These are phyloP conservation scores for Hydropotes inermis DNA, from an alignment of 2,113 vertebrate genomes.

Conservation along the genomic window DNA sequence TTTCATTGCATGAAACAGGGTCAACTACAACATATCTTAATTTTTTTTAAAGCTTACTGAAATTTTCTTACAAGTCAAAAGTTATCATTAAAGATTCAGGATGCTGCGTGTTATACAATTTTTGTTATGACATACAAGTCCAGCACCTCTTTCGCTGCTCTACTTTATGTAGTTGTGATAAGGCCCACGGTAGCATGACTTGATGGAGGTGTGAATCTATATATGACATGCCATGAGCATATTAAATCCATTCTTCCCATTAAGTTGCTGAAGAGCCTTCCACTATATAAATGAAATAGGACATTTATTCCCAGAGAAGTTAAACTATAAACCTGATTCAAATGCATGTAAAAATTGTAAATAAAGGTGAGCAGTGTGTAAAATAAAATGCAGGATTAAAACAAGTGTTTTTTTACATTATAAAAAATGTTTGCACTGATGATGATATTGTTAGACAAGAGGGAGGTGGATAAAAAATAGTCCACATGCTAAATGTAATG, in stretches of 20 bases:
- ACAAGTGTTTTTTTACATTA: background rate
- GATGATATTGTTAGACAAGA: conserved; percentile 26
- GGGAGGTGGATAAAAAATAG: background rate
- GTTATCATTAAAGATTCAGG: conserved; percentile 1
- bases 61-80: conserved; percentile 16
- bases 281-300: background rate
- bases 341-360: background rate
- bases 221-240: background rate
- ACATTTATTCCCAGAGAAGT: background rate
- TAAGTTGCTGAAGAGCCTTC: background rate
- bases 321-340: conserved; percentile 19
- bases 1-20: background rate
- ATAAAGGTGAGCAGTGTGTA: background rate
- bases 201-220: background rate
- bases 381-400: conserved; percentile 37
- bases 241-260: background rate
- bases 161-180: conserved; percentile 17
- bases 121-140: background rate
- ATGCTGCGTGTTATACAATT: background rate
- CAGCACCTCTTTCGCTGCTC: background rate
- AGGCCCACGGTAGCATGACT: background rate
- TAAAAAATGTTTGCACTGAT: conserved; percentile 13
- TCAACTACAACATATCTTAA: background rate
- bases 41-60: conserved; percentile 9
- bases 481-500: background rate